A percentile compares a stretch with the other conserved stretches of the same genome.
These are phyloP conservation scores for Orthosia cruda DNA, from an alignment of 2,888 invertebrate species.

Conservation along the genomic window DNA sequence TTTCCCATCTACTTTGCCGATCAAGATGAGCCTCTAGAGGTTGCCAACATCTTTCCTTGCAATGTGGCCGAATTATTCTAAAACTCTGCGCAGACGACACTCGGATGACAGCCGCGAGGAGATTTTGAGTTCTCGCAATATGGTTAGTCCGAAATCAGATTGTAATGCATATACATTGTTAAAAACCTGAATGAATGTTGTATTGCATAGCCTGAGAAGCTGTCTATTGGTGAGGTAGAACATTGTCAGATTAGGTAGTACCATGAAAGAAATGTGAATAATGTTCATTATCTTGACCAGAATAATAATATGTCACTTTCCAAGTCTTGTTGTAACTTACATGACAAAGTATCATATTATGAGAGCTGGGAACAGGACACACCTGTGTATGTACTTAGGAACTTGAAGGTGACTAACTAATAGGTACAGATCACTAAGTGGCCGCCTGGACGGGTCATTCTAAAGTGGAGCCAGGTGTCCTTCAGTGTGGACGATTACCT, in stretches of 20 bases:
- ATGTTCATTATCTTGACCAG: background rate
- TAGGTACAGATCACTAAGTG: slow-evolving; percentile 1
- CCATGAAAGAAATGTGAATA: background rate
- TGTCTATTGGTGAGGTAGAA: too few species aligned
- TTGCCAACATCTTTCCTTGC: too few species aligned
- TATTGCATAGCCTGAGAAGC: background rate
- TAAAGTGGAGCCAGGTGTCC: slow-evolving; percentile 23
- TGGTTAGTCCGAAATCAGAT: background rate
- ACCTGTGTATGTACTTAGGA: slow-evolving; percentile 25
- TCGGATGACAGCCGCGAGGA: too few species aligned
- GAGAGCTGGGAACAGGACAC: background rate
- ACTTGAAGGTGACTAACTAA: background rate
- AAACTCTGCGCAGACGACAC: too few species aligned
- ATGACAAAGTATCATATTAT: background rate
- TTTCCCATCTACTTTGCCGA: too few species aligned
- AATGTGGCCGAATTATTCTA: too few species aligned
- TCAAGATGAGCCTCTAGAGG: too few species aligned
- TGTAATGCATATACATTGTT: background rate
- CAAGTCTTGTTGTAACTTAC: background rate
- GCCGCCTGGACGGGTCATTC: slow-evolving; percentile 11
- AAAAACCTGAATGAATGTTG: too few species aligned
- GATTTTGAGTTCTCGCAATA: too few species aligned
- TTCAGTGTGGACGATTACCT: background rate
- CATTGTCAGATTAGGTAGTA: background rate
- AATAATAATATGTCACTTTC: background rate